Conservation (phyloP, 2,113 vertebrate species). For the Enhydra lutris region DNA sequence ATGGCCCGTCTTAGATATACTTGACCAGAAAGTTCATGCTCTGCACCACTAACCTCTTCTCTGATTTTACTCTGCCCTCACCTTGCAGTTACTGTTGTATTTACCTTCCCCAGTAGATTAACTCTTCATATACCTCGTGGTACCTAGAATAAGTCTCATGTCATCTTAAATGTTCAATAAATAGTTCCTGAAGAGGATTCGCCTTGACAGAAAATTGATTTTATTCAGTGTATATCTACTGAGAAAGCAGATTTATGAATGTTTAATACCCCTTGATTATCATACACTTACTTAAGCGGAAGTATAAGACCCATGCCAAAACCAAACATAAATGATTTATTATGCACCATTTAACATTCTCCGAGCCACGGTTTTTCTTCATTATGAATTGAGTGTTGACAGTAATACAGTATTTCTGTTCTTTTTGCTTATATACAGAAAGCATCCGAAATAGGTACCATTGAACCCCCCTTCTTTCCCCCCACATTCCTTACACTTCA, state of each 20-base stretch:
- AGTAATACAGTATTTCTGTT: background rate
- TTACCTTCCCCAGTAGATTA: background rate
- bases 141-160: background rate
- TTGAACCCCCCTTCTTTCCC: too few species aligned
- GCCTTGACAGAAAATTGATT: background rate
- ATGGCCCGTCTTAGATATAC: background rate
- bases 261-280: background rate
- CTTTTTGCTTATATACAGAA: background rate
- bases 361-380: constrained; percentile 8
- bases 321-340: constrained; percentile 36
- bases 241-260: background rate
- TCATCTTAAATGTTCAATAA: background rate
- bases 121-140: background rate
- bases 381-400: background rate
- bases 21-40: background rate
- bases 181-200: background rate
- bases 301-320: background rate
- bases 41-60: background rate
- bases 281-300: constrained; percentile 40
- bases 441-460: background rate
- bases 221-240: background rate
- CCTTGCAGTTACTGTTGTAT: background rate
- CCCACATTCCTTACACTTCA: too few species aligned
- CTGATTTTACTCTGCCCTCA: background rate
- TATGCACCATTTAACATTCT: background rate